phyloP scores from a whole-genome alignment of 2,113 vertebrate genomes.

The Nibea albiflora region DNA sequence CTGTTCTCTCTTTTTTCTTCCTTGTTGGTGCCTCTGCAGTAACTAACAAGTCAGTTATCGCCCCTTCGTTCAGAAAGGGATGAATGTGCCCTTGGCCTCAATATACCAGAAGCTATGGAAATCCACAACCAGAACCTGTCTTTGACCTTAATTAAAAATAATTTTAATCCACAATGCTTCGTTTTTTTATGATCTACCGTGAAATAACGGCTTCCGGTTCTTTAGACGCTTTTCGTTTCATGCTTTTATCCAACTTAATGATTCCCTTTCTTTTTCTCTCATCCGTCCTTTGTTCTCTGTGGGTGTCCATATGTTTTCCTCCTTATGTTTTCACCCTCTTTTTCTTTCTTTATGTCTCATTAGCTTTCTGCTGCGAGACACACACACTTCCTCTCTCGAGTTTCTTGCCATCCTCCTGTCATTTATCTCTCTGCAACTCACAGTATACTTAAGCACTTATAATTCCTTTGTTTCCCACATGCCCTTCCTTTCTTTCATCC shows the following conservation, averaged over 20 bases:
- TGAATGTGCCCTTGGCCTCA: too few relatives aligned
- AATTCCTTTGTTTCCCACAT: slow-evolving; percentile 12
- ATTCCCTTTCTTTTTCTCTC: not conserved
- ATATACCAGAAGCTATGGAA: too few relatives aligned
- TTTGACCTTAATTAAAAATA: not conserved
- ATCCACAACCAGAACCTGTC: not conserved
- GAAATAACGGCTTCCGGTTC: not conserved
- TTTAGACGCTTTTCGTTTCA: not conserved
- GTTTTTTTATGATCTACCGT: not conserved
- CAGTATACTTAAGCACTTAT: slow-evolving; percentile 8
- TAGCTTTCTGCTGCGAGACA: slow-evolving; percentile 24
- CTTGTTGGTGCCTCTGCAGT: not conserved
- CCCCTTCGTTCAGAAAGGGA: not conserved
- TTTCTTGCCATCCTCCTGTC: not conserved
- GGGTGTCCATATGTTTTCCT: slow-evolving; percentile 11
- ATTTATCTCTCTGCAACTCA: not conserved
- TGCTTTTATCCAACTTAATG: not conserved
- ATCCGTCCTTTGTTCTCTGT: slow-evolving; percentile 5
- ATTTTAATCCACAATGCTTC: too few relatives aligned
- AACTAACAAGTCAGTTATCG: not conserved
- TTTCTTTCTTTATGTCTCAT: slow-evolving; percentile 38
- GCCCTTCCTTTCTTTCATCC: slow-evolving; percentile 1
- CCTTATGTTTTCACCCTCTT: not conserved
- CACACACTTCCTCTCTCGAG: not conserved
- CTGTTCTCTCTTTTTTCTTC: not conserved